Conservation (phyloP, 2,888 invertebrate species). For the Drosophila robusta region DNA sequence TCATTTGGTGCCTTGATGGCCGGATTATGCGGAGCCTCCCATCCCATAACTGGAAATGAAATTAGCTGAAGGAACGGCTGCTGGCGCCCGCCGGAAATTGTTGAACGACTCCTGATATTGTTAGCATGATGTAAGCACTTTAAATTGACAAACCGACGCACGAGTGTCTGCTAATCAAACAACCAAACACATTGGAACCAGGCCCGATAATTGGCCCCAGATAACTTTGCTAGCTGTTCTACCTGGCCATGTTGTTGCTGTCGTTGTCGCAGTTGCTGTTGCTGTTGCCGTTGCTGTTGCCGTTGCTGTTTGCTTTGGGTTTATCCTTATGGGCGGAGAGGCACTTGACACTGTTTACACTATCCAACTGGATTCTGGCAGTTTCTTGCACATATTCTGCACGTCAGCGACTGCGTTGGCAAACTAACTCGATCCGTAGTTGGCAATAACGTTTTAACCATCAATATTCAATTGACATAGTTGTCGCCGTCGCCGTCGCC, state of each 20-base stretch:
- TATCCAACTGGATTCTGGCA: conserved; percentile 12
- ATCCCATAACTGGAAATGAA: conserved; percentile 1
- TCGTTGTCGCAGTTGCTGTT: no score
- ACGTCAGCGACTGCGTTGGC: conserved; percentile 56
- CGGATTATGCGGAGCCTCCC: conserved; percentile 9
- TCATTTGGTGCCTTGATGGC: neutral
- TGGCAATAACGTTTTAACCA: conserved; percentile 70
- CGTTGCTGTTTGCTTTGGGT: neutral
- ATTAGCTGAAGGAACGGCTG: conserved; percentile 1
- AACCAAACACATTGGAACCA: conserved; percentile 12
- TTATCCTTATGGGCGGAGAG: conserved; percentile 26
- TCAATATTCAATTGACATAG: conserved; percentile 66
- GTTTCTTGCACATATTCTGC: conserved; percentile 60
- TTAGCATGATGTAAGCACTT: conserved; percentile 46
- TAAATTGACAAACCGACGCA: conserved; percentile 22
- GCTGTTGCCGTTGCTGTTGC: conserved; percentile 4
- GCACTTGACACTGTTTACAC: conserved; percentile 30
- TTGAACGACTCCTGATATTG: conserved; percentile 20
- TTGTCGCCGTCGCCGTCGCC: conserved; percentile 30
- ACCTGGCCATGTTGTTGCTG: conserved; percentile 45
- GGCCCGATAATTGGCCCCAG: conserved; percentile 15
- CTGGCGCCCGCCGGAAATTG: conserved; percentile 35
- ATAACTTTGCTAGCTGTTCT: conserved; percentile 23
- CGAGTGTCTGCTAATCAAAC: conserved; percentile 19
- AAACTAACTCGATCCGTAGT: conserved; percentile 65